Base-by-base conservation (phyloP, 2,113 vertebrate genomes). In the Gnathonemus echidnorhynchus region DNA sequence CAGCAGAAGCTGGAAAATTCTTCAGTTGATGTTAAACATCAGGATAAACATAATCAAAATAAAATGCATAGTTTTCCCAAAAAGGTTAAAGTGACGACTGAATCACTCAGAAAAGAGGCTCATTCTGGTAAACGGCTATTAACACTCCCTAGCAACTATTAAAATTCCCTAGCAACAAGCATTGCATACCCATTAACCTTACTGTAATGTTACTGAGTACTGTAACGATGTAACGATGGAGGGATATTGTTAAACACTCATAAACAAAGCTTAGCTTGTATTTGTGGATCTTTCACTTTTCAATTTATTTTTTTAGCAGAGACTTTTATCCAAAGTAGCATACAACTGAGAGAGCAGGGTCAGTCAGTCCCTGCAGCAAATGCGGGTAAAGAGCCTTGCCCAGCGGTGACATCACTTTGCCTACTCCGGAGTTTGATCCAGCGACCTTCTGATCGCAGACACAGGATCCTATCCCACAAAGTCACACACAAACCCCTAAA, bases 91-190 rank as follows among this genome's bases (percentile, higher is more conserved):
- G n/a, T 74, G 87, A 85, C 17, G 31, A 90, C 89, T 90, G 80
- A 39, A 90, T 91, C 74, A 87, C 46, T n/a, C 45, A n/a, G 89
- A 89, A 24, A 50, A 77, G 39, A 5, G 39, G 42, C 15, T 88
- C 49, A 48, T 88, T 85, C 56, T 56, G 52, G 35, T 88, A 66
- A 90, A 46, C 31, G 11, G 46, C 53, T 84, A 53, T 58, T n/a
- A 45, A 31, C 89, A 39, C 83, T 84, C 52, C 74, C 35, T 80
- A 80, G 74, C 74, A 80, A 80, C 74, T 80, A 52, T 86, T 86
- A 91, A 90, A 90, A 91, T 93, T 91, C 87, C 90, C 90, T 86
- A 74, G 66, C 49, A 92, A 66, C 50, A 17, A 70, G 86, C 10
- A 52, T 31, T 31, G 62, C 24, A 31, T 88, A 35, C 9, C 46